These are phyloP conservation scores for Lottia scabra DNA, from an alignment of 2,888 invertebrate species.

Conservation along the genomic window DNA sequence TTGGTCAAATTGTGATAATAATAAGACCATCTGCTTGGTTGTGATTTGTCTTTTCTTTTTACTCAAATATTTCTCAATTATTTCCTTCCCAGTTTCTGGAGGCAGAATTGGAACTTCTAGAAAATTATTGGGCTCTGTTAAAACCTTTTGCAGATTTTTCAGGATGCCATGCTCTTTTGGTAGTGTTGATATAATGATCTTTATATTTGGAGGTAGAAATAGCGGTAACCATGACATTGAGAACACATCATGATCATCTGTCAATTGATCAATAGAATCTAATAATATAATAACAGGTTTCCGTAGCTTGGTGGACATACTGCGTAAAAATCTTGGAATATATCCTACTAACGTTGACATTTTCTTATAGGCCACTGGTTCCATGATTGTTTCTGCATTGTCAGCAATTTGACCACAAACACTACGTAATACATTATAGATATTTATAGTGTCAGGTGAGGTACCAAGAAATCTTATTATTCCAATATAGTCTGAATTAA, in stretches of 20 bases:
- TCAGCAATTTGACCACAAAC: slow-evolving; percentile 56
- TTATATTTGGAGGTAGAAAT: slow-evolving; percentile 54
- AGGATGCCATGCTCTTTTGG: slow-evolving; percentile 51
- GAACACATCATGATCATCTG: slow-evolving; percentile 45
- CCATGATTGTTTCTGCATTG: slow-evolving; percentile 45
- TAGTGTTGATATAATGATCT: slow-evolving; percentile 56
- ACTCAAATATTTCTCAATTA: slow-evolving; percentile 47
- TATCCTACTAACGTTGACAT: slow-evolving; percentile 47
- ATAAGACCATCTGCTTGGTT: slow-evolving; percentile 40
- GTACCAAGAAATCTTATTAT: slow-evolving; percentile 57
- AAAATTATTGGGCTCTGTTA: slow-evolving; percentile 44
- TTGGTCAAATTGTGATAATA: slow-evolving; percentile 44
- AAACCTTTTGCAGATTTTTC: slow-evolving; percentile 38
- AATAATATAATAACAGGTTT: slow-evolving; percentile 56
- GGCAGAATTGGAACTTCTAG: slow-evolving; percentile 50
- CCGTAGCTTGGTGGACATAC: slow-evolving; percentile 42
- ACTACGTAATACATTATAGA: slow-evolving; percentile 47
- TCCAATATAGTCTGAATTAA: slow-evolving; percentile 35
- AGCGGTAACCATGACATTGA: slow-evolving; percentile 56
- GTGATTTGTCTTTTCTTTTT: slow-evolving; percentile 43
- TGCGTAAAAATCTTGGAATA: slow-evolving; percentile 51
- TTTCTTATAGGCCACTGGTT: slow-evolving; percentile 52
- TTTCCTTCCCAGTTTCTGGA: slow-evolving; percentile 49
- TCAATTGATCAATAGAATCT: slow-evolving; percentile 63
- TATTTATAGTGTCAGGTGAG: slow-evolving; percentile 44